Evolutionary conservation across 2,797 vertebrate genomes (phyloP), one percentile per base, ranked within the genome.

Genomic region (Avahi laniger): DNA sequence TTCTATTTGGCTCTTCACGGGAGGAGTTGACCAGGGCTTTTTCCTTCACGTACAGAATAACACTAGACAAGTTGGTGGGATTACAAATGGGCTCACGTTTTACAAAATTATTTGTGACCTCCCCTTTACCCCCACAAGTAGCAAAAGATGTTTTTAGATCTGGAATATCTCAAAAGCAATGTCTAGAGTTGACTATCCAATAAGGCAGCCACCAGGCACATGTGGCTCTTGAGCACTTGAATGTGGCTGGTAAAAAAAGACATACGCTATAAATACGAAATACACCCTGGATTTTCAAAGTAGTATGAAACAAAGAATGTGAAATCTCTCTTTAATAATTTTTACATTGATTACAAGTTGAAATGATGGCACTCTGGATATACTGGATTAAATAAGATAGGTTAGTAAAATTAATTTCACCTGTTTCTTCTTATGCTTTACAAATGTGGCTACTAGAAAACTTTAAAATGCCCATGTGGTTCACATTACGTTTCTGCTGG

Each of bases 391-490:
- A 78, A 67, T 61, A 85, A 43, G 20, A 63, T 69, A 41, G 13
- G 59, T 82, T 50, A 43, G 63, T 85, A 78, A 89, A 75, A 81
- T 57, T 50, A 81, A 52, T 65, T 89, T 93, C 73, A 57, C 52
- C 30, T 65, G 1, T 94, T 92, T 95, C 70, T 89, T 78, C 67
- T n/a, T 73, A 61, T 20, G 52, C 54, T 78, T 93, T 93, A 65
- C 17, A 72, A 85, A 82, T 30, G 38, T 61, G 33, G 54, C 78
- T 78, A 41, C 59, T 7, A 48, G 59, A 76, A 72, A 82, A 79
- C n/a, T 80, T 61, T 59, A 50, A 61, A 48, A 33, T 5, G 30
- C 26, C 3, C 26, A 15, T 12, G 33, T 61, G 59, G 63, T 59
- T 79, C 22, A 15, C 1, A 0, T 83, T 67, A 4, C n/a, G 4